These are phyloP conservation scores for Sipha flava DNA, from an alignment of 1,140 invertebrate genomes.

Conservation along the genomic window DNA sequence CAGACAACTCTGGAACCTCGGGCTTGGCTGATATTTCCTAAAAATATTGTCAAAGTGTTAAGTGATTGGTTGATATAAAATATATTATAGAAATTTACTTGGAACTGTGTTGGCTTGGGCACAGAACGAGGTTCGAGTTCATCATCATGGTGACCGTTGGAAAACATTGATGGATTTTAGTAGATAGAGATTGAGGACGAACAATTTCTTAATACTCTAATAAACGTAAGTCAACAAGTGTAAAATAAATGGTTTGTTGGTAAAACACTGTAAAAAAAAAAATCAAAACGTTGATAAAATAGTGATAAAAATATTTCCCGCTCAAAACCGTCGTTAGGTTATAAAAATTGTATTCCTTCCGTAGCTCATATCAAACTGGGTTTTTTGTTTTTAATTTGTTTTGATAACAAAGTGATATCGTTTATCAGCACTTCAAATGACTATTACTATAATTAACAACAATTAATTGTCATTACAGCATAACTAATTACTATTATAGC, in stretches of 20 bases:
- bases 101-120: slow-evolving; percentile 10
- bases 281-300: too few relatives aligned
- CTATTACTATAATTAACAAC: background rate
- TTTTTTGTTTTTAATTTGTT: too few relatives aligned
- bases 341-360: too few relatives aligned
- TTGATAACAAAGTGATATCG: background rate
- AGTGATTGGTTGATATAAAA: background rate
- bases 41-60: background rate
- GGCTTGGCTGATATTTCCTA: slow-evolving; percentile 27
- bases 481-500: background rate
- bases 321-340: too few relatives aligned
- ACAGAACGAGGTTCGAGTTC: slow-evolving; percentile 14
- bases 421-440: background rate
- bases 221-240: background rate
- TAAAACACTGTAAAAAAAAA: too few relatives aligned
- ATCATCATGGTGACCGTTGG: background rate
- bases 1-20: slow-evolving; percentile 34
- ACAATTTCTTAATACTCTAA: background rate
- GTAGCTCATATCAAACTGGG: too few relatives aligned
- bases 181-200: background rate
- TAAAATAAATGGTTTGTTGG: too few relatives aligned
- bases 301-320: too few relatives aligned
- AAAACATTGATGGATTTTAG: background rate
- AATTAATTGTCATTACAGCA: background rate
- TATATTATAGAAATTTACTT: background rate